Evolutionary conservation across 2,113 vertebrate species (phyloP).

Genomic region (Plectropomus leopardus): DNA sequence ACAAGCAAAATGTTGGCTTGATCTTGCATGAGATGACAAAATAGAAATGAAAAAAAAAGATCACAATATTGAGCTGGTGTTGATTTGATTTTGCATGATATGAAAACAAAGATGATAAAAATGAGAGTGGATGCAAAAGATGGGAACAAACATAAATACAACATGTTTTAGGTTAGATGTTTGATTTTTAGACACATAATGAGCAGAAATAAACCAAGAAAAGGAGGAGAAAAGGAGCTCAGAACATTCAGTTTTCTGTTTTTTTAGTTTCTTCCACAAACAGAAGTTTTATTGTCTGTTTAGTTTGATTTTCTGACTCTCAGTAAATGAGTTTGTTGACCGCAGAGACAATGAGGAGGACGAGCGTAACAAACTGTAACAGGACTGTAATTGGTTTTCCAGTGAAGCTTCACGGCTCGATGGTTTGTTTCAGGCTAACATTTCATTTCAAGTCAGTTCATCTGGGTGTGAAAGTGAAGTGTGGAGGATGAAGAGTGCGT

Average conservation of each 20-base stretch:
- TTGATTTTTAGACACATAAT: not conserved
- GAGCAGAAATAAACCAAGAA: not conserved
- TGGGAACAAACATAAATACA: not conserved
- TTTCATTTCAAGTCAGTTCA: not conserved
- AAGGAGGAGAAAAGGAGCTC: slow-evolving; percentile 36
- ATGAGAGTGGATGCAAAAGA: not conserved
- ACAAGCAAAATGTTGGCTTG: not conserved
- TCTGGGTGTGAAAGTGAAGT: not conserved
- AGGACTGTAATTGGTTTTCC: not conserved
- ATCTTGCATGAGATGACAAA: not conserved
- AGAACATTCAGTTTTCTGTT: slow-evolving; percentile 58
- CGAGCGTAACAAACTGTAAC: not conserved
- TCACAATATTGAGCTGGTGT: not conserved
- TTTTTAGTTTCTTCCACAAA: not conserved
- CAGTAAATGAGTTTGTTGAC: not conserved
- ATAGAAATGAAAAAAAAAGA: not conserved
- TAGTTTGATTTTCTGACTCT: not conserved
- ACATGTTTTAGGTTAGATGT: not conserved
- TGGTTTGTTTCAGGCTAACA: not conserved
- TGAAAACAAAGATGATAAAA: not conserved
- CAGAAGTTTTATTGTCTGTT: not conserved
- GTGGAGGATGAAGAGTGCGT: not conserved
- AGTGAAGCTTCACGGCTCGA: not conserved
- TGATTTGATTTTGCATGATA: slow-evolving; percentile 2
- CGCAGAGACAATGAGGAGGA: not conserved